Evolutionary conservation across 2,797 vertebrate species (phyloP).

Genomic region (Pangasius krempfi): DNA sequence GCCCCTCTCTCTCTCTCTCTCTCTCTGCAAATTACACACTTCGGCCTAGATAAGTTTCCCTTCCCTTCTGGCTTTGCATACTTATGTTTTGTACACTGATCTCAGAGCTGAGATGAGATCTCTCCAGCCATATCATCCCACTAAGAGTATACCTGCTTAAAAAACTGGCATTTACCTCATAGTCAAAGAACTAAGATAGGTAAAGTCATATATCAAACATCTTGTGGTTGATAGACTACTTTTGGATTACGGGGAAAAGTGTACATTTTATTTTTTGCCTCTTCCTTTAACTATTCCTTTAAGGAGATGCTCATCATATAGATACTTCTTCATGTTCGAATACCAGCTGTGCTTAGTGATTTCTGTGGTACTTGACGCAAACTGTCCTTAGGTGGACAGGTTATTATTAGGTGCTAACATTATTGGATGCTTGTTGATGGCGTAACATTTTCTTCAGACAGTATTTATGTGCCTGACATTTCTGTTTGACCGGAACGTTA

Average conservation of each 20-base stretch:
- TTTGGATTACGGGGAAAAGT: constrained; percentile 13
- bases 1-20: constrained; percentile 28
- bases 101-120: background rate
- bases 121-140: background rate
- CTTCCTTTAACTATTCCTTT: background rate
- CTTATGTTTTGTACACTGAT: background rate
- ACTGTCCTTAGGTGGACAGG: background rate
- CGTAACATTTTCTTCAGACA: background rate
- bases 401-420: background rate
- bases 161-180: background rate
- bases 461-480: background rate
- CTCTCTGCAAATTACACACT: constrained; percentile 61
- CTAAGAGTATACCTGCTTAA: background rate
- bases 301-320: background rate
- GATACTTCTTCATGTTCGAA: constrained; percentile 4
- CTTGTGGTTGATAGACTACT: background rate
- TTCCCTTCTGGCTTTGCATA: constrained; percentile 29
- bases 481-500: background rate
- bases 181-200: background rate
- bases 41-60: constrained; percentile 74
- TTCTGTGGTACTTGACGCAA: background rate
- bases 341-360: background rate
- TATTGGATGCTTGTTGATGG: background rate
- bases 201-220: background rate
- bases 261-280: background rate